A percentile compares a stretch with the other conserved stretches of the same genome.
Evolutionary conservation across 2,113 vertebrate species (phyloP).

Genomic region (Phyllostomus hastatus): DNA sequence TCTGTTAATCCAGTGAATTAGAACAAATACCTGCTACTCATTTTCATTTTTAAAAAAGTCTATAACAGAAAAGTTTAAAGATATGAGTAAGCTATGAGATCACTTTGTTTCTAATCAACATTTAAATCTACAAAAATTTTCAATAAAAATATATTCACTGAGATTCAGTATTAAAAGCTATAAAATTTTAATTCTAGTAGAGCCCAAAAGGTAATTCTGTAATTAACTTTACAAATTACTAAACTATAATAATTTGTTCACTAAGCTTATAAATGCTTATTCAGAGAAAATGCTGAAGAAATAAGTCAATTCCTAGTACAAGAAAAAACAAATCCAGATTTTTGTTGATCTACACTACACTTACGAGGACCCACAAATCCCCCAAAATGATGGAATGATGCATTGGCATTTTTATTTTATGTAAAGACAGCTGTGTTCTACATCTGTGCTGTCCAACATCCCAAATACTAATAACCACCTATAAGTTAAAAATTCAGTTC

Average conservation of each 20-base stretch:
- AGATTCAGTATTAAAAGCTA: conserved; percentile 3
- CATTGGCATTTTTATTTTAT: background rate
- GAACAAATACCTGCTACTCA: background rate
- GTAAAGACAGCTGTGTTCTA: conserved; percentile 17
- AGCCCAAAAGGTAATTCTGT: background rate
- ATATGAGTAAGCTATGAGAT: background rate
- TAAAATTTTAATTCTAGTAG: background rate
- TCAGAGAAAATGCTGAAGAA: conserved; percentile 4
- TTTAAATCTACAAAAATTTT: conserved; percentile 9
- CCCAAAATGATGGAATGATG: background rate
- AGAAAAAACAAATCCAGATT: conserved; percentile 31
- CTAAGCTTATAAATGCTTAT: conserved; percentile 23
- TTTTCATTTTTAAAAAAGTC: conserved; percentile 17
- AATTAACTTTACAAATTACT: background rate
- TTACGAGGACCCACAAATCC: conserved; percentile 10
- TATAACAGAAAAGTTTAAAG: conserved; percentile 4
- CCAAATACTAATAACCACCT: background rate
- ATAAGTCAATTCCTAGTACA: background rate
- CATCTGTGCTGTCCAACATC: background rate
- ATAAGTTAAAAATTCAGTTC: background rate
- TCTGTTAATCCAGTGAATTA: background rate
- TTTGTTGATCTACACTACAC: background rate
- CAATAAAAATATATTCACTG: background rate
- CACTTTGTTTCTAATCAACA: background rate
- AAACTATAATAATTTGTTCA: background rate